Base-by-base conservation (phyloP, 2,888 invertebrate genomes). In the Stegana nigrithorax region DNA sequence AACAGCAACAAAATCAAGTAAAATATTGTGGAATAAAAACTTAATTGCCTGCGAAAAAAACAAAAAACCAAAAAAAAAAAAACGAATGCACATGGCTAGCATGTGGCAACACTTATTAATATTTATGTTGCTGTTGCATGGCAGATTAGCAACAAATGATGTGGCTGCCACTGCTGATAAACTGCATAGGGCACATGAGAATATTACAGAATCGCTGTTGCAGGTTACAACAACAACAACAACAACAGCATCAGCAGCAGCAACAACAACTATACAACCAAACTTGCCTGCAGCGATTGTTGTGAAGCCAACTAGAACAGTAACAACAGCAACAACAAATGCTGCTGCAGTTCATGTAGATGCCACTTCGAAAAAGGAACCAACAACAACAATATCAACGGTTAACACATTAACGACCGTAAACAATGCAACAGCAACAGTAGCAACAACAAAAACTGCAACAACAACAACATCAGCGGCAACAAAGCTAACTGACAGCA, bases 401-500 rank as follows among this genome's bases (percentile, higher is more conserved):
- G n/a, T 8, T n/a, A 32, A 17, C 14, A 10, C 4, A 8, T 32
- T 27, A 19, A 4, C 17, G 14, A 27, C 14, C 7, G 29, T 17
- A 17, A 17, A 5, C 2, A 17, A 17, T 29, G 6, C 2, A 27
- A 51, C 51, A 51, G 27, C 2, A 51, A 17, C 27, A 51, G 14
- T 6, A 26, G 6, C 27, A 51, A 27, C 14, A 27, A 70, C 51
- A 42, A 59, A 59, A 58, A 50, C 44, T 60, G 59, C 65, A 63
- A 65, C 68, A 50, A 53, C 53, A 61, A 45, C 39, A 45, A 45
- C 58, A 59, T 39, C 36, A 36, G 14, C 14, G 29, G 10, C 36
- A 36, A 27, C 17, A 27, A 51, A 19, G 21, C 1, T 21, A n/a
- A n/a, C n/a, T n/a, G n/a, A n/a, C n/a, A n/a, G n/a, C n/a, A n/a